Conservation (phyloP, 2,888 invertebrate genomes). For the Arctia plantaginis region DNA sequence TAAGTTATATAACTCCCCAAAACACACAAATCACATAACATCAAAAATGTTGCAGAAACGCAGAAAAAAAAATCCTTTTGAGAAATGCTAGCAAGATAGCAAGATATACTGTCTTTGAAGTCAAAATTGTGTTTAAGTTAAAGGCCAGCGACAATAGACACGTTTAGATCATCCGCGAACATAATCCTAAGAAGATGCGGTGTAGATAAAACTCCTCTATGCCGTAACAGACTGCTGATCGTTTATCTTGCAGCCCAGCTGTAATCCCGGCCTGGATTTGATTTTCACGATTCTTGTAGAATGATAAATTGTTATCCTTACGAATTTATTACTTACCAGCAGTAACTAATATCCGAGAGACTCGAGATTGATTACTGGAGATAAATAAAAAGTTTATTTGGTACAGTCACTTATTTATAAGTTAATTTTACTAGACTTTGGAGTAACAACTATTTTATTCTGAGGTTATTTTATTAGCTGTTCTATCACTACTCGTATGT, state of each 20-base stretch:
- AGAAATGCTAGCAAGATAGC: no score
- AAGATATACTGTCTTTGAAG: background rate
- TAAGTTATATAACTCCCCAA: background rate
- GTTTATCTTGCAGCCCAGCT: conserved; percentile 16
- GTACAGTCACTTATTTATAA: background rate
- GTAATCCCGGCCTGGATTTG: conserved; percentile 5
- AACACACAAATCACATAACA: no score
- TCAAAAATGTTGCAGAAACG: background rate
- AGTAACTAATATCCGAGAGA: background rate
- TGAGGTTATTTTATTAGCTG: background rate
- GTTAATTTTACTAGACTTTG: background rate
- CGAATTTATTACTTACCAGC: conserved; percentile 11
- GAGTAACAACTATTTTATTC: background rate
- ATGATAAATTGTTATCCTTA: conserved; percentile 16
- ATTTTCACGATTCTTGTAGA: conserved; percentile 6
- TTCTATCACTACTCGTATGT: no score
- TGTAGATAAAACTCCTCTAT: background rate
- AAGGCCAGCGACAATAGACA: background rate
- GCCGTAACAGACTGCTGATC: conserved; percentile 13
- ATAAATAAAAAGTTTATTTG: background rate
- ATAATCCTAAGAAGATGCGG: background rate
- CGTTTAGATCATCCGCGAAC: background rate
- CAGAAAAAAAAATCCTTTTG: no score
- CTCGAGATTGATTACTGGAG: background rate
- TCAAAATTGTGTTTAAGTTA: background rate